Evolutionary conservation across 2,888 invertebrate species (phyloP), one percentile per base, ranked within the genome.

Genomic region (Andrena bicolor): DNA sequence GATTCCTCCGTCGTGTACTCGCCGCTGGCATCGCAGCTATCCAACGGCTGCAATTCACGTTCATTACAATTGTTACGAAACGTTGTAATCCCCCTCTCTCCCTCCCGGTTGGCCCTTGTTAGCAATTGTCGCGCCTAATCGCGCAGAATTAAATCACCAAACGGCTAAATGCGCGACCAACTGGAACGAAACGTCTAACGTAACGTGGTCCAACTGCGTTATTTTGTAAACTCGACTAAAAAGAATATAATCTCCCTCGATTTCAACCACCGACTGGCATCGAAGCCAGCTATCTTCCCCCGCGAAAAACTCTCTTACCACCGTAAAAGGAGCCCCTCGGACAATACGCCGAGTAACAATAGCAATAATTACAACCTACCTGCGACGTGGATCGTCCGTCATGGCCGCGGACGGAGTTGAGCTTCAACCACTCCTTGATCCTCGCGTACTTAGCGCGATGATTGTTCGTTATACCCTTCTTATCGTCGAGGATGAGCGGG

Each of bases 1-100:
- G 96, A 96, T 91, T 97, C 97, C 69, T 95, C 95, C 7, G 97
- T 97, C 60, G 98, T 98, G 87, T 97, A 98, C 94, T 98, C 98
- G 16, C 98, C 97, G 78, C 98, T 98, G 0, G 98, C 98, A 92
- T 98, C 98, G 93, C 98, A 98, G 94, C 96, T 97, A 92, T 97
- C 97, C 75, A 96, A 95, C 65, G 96, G 95, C 95, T 96, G 94
- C n/a, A 86, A 87, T 80, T 79, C 71, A 23, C 53, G 75, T 32
- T 77, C 61, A 65, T 82, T 82, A 76, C 76, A 69, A 76, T 81
- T 73, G 76, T 81, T 81, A 60, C 81, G 81, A 81, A 81, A 82
- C 81, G 64, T 66, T 76, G 16, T 76, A 70, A 81, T 80, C 56
- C 76, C 49, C 49, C 56, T n/a, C 4, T 6, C 41, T 13, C 2